A percentile compares a stretch with the other conserved stretches of the same genome.
Evolutionary conservation across 2,113 vertebrate species (phyloP).

Genomic region (Dromaius novaehollandiae): DNA sequence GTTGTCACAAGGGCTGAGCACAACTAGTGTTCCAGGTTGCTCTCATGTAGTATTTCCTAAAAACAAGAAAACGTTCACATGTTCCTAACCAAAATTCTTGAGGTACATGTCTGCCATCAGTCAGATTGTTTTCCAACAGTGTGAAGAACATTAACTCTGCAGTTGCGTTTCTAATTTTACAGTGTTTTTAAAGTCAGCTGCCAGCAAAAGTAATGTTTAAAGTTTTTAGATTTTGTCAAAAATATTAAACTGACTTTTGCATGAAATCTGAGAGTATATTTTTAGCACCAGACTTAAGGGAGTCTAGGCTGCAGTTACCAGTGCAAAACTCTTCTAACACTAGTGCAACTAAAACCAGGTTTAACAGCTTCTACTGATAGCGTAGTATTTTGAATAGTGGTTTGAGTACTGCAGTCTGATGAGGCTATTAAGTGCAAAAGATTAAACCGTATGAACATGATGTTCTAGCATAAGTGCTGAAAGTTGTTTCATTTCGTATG

Average conservation of each 20-base stretch:
- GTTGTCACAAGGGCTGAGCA: neutral
- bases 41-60: neutral
- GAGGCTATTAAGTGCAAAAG: neutral
- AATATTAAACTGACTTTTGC: neutral
- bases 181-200: neutral
- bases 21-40: neutral
- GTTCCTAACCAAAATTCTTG: neutral
- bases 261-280: neutral
- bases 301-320: neutral
- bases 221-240: neutral
- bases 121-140: neutral
- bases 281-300: neutral
- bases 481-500: neutral
- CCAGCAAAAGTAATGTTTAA: neutral
- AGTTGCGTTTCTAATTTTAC: neutral
- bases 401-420: neutral
- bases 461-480: slow-evolving; percentile 1
- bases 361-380: slow-evolving; percentile 26
- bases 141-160: neutral
- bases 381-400: neutral
- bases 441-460: neutral
- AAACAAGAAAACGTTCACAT: neutral
- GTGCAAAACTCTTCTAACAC: neutral
- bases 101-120: neutral
- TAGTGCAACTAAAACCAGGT: neutral